A percentile compares a stretch with the other conserved stretches of the same genome.
phyloP scores from a whole-genome alignment of 2,888 invertebrate species.

The Macroteleia sp. region DNA sequence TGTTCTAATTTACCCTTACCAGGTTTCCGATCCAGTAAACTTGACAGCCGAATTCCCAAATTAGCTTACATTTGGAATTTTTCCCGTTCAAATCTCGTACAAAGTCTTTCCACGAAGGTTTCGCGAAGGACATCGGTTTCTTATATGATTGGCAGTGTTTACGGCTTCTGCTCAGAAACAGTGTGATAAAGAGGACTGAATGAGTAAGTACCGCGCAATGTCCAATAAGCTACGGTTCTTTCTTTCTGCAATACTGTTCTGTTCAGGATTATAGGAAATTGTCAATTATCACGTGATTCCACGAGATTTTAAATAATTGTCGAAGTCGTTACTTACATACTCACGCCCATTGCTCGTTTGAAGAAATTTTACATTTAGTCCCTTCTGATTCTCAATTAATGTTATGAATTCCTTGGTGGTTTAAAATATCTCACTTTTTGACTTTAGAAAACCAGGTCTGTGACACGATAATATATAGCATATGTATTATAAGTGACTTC shows the following conservation, averaged over 20 bases:
- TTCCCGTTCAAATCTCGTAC: neutral
- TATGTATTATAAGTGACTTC: too few species aligned
- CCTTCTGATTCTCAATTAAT: neutral
- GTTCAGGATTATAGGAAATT: too few species aligned
- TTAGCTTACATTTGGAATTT: neutral
- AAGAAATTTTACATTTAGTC: neutral
- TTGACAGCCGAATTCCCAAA: neutral
- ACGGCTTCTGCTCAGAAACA: slow-evolving; percentile 6
- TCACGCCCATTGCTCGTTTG: slow-evolving; percentile 50
- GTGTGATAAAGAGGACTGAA: neutral
- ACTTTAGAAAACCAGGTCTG: too few species aligned
- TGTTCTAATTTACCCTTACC: neutral
- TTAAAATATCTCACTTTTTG: too few species aligned
- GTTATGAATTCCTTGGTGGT: neutral
- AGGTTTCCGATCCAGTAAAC: neutral
- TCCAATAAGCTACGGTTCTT: neutral
- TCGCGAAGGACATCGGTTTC: slow-evolving; percentile 15
- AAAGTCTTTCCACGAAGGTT: neutral
- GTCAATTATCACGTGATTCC: too few species aligned
- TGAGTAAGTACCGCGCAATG: neutral
- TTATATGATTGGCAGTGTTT: slow-evolving; percentile 8
- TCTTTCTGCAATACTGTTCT: neutral
- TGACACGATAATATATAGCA: too few species aligned
- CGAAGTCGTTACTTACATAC: neutral
- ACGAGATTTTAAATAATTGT: too few species aligned